Evolutionary conservation across 2,888 invertebrate species (phyloP), one percentile per base, ranked within the genome.

Genomic region (Seira ritae): DNA sequence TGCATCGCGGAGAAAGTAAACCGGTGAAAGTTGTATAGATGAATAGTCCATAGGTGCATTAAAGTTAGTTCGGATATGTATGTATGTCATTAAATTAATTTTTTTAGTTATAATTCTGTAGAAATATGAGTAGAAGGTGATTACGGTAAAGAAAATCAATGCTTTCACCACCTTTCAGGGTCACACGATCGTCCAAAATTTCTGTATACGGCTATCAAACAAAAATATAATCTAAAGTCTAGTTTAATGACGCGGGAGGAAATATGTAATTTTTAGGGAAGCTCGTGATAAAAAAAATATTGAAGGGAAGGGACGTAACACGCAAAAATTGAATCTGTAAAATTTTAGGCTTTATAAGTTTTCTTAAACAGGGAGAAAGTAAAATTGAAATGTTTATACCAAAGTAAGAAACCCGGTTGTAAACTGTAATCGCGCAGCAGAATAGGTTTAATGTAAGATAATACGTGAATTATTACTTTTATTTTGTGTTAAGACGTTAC

Each of bases 21-120:
- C 71, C 76, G 76, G 81, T 76, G 76, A 70, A 70, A 76, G 60
- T 19, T 81, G 71, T 81, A 72, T 22, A 76, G 72, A 81, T 76
- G 72, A 17, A 42, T 62, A 69, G 65, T 23, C 0, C 22, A n/a
- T 66, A 72, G 23, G 31, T 22, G 17, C 12, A 37, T 24, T 6
- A 4, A n/a, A n/a, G n/a, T n/a, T n/a, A n/a, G n/a, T n/a, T n/a
- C 17, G 3, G 6, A 12, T 50, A 8, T 50, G 12, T 15, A 3
- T 50, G 50, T 50, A 15, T 31, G 8, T 31, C 31, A 31, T 31
- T 31, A 2, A 31, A 31, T 31, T 4, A 31, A 31, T 4, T 31
- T 4, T 8, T 31, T 4, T 31, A 31, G 31, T 31, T 31, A 4
- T 31, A 8, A 31, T 2, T 31, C 8, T 31, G 31, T 31, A 31